Conservation (phyloP, 2,113 vertebrate species). For the Anhinga anhinga region DNA sequence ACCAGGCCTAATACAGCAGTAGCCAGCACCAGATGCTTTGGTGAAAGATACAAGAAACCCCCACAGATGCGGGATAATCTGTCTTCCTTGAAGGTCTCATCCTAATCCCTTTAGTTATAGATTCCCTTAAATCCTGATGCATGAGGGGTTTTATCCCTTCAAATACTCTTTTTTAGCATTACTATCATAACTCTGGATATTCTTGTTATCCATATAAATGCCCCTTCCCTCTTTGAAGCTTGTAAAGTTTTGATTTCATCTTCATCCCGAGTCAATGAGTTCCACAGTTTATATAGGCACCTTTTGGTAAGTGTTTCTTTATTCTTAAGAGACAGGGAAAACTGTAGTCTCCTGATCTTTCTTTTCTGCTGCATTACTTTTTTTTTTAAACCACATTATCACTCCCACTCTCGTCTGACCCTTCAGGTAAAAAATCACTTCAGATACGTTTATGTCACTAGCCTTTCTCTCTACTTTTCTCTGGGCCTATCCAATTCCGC, state of each 20-base stretch:
- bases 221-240: not conserved
- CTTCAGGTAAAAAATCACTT: not conserved
- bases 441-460: not conserved
- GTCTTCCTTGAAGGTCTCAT: slow-evolving; percentile 18
- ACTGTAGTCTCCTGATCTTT: not conserved
- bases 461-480: not conserved
- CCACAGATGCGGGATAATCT: slow-evolving; percentile 33
- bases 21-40: not conserved
- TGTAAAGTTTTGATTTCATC: not conserved
- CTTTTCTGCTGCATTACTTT: not conserved
- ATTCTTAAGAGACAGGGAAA: not conserved
- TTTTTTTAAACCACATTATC: not conserved
- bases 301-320: not conserved
- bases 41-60: not conserved
- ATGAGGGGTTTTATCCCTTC: slow-evolving; percentile 2
- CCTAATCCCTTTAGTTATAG: slow-evolving; percentile 52
- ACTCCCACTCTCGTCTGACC: not conserved
- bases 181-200: slow-evolving; percentile 45
- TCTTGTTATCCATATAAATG: slow-evolving; percentile 48
- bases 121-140: slow-evolving; percentile 41
- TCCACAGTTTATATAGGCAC: not conserved
- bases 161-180: slow-evolving; percentile 53
- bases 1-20: not conserved
- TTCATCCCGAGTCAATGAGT: not conserved
- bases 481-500: not conserved